Evolutionary conservation across 2,797 vertebrate genomes (phyloP).

Genomic region (Hippoglossus hippoglossus): DNA sequence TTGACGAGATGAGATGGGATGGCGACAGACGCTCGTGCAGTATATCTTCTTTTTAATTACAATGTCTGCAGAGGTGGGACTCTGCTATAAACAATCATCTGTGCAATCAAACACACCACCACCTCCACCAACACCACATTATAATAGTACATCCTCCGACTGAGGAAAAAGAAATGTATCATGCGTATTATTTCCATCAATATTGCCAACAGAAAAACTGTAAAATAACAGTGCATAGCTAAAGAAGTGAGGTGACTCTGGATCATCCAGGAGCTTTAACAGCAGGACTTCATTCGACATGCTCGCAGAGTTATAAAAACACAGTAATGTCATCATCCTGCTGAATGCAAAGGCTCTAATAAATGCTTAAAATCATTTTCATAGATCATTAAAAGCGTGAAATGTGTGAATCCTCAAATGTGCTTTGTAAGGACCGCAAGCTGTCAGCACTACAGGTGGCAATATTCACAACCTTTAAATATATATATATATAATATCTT

Average conservation of each 20-base stretch:
- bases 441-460: slow-evolving; percentile 15
- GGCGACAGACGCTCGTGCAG: slow-evolving; percentile 73
- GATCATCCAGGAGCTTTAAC: slow-evolving; percentile 30
- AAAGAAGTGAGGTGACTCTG: neutral
- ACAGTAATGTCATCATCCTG: slow-evolving; percentile 13
- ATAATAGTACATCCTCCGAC: slow-evolving; percentile 56
- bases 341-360: slow-evolving; percentile 26
- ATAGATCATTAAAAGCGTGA: slow-evolving; percentile 41
- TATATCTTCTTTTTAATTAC: slow-evolving; percentile 86
- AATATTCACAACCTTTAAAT: slow-evolving; percentile 1
- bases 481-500: neutral
- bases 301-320: slow-evolving; percentile 2
- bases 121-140: slow-evolving; percentile 57
- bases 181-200: slow-evolving; percentile 39
- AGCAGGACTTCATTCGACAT: slow-evolving; percentile 22
- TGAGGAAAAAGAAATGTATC: slow-evolving; percentile 41
- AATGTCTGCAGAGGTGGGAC: slow-evolving; percentile 83
- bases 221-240: slow-evolving; percentile 23
- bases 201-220: slow-evolving; percentile 19
- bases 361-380: slow-evolving; percentile 14
- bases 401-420: slow-evolving; percentile 4
- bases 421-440: slow-evolving; percentile 19
- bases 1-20: slow-evolving; percentile 79
- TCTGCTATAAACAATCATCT: slow-evolving; percentile 86
- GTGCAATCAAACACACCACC: slow-evolving; percentile 76